Percentiles rank a stretch among this genome's conserved stretches.
phyloP scores from a whole-genome alignment of 92 coral and sea anemone genomes.

The Metridium senile region DNA sequence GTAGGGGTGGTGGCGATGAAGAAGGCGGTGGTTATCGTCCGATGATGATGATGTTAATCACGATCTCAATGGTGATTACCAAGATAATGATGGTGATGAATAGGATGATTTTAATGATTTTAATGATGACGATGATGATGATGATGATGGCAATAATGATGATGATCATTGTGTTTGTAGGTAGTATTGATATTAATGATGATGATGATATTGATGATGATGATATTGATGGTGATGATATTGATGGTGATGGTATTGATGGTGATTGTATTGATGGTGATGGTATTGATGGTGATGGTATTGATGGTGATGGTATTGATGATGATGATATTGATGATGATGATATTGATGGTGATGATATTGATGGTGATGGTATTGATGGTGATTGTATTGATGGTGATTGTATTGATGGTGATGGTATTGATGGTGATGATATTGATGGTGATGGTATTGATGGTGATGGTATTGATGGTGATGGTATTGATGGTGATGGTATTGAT shows the following conservation, averaged over 20 bases:
- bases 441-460: conserved; percentile 13
- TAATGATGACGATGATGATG: neutral
- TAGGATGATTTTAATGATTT: neutral
- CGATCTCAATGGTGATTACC: neutral
- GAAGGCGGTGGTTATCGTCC: neutral
- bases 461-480: conserved; percentile 8
- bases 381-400: neutral
- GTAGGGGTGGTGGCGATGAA: conserved; percentile 4
- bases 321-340: neutral
- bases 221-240: conserved; percentile 1
- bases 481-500: neutral
- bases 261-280: conserved; percentile 4
- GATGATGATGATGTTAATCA: neutral
- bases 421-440: neutral
- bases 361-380: no score
- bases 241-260: no score
- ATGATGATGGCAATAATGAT: neutral
- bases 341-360: neutral
- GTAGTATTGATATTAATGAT: neutral
- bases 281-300: neutral
- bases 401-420: neutral
- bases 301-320: neutral
- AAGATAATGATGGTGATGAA: neutral
- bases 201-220: neutral
- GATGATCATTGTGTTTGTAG: neutral